Percentiles rank a stretch among this genome's conserved stretches.
Conservation (phyloP, 2,888 invertebrate genomes). For the Biston betularia region DNA sequence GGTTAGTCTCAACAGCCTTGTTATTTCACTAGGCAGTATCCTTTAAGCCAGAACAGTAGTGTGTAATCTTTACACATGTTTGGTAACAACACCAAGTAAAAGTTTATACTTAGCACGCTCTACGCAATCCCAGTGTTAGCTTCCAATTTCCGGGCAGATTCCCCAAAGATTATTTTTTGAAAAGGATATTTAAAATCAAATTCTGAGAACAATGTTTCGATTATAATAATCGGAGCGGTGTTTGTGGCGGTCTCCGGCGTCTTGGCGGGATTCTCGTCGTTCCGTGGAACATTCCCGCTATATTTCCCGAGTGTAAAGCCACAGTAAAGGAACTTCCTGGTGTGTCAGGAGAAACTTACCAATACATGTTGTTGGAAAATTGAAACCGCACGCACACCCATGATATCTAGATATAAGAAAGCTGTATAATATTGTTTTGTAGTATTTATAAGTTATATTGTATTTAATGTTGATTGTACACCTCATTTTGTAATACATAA, state of each 20-base stretch:
- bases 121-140: neutral
- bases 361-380: neutral
- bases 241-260: slow-evolving; percentile 52
- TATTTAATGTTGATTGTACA: too few species aligned
- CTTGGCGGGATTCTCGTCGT: slow-evolving; percentile 55
- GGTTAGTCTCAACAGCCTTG: too few species aligned
- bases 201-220: slow-evolving; percentile 46
- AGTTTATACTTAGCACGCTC: neutral
- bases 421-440: neutral
- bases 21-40: too few species aligned
- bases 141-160: neutral
- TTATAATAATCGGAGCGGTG: slow-evolving; percentile 47
- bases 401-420: neutral
- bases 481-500: too few species aligned
- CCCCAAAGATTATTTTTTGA: slow-evolving; percentile 14
- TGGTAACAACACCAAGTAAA: neutral
- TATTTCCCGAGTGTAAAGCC: slow-evolving; percentile 66
- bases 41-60: too few species aligned
- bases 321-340: slow-evolving; percentile 29
- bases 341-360: neutral
- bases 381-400: neutral
- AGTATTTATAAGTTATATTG: too few species aligned
- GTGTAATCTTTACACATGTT: neutral
- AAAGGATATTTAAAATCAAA: slow-evolving; percentile 16
- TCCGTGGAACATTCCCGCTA: slow-evolving; percentile 60